A percentile compares a stretch with the other conserved stretches of the same genome.
Evolutionary conservation across 2,797 vertebrate genomes (phyloP).

Genomic region (Coccyzus lansbergi): DNA sequence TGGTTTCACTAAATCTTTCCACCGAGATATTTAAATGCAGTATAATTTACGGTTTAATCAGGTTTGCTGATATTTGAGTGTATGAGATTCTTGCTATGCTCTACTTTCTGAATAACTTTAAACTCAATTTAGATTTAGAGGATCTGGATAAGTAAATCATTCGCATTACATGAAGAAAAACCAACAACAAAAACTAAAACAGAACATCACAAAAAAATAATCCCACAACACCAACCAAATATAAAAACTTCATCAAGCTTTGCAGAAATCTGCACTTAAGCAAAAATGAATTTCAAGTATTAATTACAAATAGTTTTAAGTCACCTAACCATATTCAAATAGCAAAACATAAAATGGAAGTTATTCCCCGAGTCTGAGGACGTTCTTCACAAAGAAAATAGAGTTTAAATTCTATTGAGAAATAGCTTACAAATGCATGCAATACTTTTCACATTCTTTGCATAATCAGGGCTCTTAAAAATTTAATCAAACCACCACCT

Average conservation of each 20-base stretch:
- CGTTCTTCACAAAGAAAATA: neutral
- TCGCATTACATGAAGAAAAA: neutral
- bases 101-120: neutral
- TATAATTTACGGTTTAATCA: slow-evolving; percentile 17
- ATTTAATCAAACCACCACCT: slow-evolving; percentile 43
- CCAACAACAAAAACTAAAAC: neutral
- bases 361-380: neutral
- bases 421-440: neutral
- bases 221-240: neutral
- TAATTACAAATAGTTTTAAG: neutral
- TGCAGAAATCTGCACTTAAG: neutral
- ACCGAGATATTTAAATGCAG: neutral
- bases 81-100: neutral
- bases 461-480: slow-evolving; percentile 43
- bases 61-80: neutral
- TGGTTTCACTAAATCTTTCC: neutral
- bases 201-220: neutral
- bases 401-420: neutral
- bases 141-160: neutral
- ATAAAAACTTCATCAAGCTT: neutral
- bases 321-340: neutral
- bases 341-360: neutral
- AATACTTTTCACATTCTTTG: neutral
- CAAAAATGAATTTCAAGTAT: neutral
- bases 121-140: neutral